Evolutionary conservation across 2,113 vertebrate species (phyloP).

Genomic region (Philantomba maxwellii): DNA sequence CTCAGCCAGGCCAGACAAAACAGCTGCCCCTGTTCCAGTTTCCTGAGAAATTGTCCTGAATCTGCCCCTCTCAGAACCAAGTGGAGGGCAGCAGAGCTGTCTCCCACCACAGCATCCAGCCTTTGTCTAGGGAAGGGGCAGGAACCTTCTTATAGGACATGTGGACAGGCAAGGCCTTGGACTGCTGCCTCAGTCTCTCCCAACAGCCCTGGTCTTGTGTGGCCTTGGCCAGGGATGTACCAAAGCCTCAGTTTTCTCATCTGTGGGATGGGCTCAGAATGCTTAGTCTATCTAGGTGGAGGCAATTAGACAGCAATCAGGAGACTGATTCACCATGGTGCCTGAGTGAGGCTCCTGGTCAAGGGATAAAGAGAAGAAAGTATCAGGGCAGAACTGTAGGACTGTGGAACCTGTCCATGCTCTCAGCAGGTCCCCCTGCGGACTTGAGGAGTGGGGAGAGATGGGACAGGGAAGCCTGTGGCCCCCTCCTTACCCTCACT

Average conservation of each 20-base stretch:
- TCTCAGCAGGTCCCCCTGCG: background rate
- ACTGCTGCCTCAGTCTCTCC: background rate
- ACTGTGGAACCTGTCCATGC: background rate
- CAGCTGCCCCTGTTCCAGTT: background rate
- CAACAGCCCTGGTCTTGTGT: background rate
- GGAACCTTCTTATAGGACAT: background rate
- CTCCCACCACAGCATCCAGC: background rate
- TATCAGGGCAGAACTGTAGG: background rate
- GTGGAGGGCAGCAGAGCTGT: background rate
- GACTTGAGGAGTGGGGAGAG: background rate
- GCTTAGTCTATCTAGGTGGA: background rate
- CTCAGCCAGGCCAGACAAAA: background rate
- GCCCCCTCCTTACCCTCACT: background rate
- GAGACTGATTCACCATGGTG: background rate
- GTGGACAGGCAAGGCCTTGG: background rate
- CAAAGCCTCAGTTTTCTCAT: background rate
- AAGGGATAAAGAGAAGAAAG: background rate
- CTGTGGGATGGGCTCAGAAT: background rate
- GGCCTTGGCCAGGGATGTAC: background rate
- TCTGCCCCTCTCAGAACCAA: background rate
- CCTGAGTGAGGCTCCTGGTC: background rate
- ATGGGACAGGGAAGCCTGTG: background rate
- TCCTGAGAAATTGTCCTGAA: background rate
- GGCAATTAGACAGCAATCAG: background rate
- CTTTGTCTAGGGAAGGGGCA: background rate